Percentiles rank a stretch among this genome's conserved stretches.
Conservation (phyloP, 2,113 vertebrate species). For the Trochalopteron elliotii region DNA sequence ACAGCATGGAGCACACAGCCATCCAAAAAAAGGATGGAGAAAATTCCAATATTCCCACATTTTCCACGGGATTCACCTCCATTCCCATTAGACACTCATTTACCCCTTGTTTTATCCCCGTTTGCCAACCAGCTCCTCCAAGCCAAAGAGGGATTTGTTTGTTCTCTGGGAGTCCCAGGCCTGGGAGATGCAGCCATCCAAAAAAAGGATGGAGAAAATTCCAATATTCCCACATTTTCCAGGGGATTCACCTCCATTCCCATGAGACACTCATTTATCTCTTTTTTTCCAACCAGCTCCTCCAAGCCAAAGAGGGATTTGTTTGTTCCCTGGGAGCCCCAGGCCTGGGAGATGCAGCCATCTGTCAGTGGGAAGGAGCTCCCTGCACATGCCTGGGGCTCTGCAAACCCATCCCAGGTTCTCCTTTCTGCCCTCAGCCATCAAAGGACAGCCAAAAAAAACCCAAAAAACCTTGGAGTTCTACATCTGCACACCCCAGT, state of each 20-base stretch:
- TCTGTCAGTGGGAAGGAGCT: slow-evolving; percentile 31
- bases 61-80: too few relatives aligned
- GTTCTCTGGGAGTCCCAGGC: too few relatives aligned
- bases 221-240: background rate
- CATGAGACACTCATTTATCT: background rate
- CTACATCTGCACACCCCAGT: fast-evolving
- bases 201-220: background rate
- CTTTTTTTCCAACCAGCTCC: background rate
- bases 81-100: too few relatives aligned
- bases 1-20: background rate
- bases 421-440: background rate
- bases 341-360: slow-evolving; percentile 15
- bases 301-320: slow-evolving; percentile 9
- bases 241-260: background rate
- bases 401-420: background rate
- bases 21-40: background rate
- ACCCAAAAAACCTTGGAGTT: too few relatives aligned
- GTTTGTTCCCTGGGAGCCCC: slow-evolving; percentile 4
- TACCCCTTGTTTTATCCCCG: too few relatives aligned
- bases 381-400: background rate
- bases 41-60: too few relatives aligned
- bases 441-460: background rate
- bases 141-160: too few relatives aligned
- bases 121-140: too few relatives aligned
- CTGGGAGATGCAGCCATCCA: background rate